Conservation (phyloP, 2,113 vertebrate genomes). For the Odobenus rosmarus region DNA sequence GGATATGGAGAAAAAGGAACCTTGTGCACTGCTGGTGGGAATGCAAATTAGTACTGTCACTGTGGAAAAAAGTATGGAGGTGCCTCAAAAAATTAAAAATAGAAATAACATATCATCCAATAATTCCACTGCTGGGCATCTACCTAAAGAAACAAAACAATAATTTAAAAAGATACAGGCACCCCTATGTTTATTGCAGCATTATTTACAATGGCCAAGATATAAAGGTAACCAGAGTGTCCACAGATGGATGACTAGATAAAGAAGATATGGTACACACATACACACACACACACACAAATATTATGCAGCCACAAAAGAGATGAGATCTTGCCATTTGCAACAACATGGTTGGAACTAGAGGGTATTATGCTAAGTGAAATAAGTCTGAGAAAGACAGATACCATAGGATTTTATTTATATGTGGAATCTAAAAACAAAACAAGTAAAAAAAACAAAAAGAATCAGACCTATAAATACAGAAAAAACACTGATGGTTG, state of each 20-base stretch:
- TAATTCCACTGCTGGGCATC: neutral
- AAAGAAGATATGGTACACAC: neutral
- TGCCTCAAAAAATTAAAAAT: neutral
- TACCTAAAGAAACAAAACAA: neutral
- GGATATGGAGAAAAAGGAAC: neutral
- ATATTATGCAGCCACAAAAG: neutral
- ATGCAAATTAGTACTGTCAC: neutral
- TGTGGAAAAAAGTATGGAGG: neutral
- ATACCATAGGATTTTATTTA: neutral
- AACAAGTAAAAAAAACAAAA: neutral
- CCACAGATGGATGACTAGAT: neutral
- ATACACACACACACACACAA: neutral
- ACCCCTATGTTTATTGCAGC: neutral
- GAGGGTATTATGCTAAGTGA: neutral
- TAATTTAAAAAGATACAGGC: neutral
- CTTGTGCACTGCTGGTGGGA: neutral
- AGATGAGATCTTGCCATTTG: neutral
- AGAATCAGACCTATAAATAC: neutral
- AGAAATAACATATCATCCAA: neutral
- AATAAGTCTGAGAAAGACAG: neutral
- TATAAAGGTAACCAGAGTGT: neutral
- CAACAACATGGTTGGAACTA: neutral
- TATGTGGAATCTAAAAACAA: neutral
- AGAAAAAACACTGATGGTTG: neutral
- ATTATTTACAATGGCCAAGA: neutral